Evolutionary conservation across 2,888 invertebrate species (phyloP).

Genomic region (Celastrina argiolus): DNA sequence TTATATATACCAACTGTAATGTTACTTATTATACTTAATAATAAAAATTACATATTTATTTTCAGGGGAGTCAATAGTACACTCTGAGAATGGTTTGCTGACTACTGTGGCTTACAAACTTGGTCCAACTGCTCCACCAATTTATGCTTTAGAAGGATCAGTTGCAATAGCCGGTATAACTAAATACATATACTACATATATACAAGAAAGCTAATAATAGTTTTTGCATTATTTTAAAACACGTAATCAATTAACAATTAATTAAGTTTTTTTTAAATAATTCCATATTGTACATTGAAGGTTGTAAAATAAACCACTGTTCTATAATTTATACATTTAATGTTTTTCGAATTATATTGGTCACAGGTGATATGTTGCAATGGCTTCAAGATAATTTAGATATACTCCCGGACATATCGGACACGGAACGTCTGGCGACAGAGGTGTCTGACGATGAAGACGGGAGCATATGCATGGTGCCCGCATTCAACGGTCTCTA

Average conservation of each 20-base stretch:
- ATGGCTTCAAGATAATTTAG: conserved; percentile 93
- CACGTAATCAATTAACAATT: too few relatives aligned
- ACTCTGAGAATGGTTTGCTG: conserved; percentile 91
- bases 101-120: conserved; percentile 95
- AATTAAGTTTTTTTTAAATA: too few relatives aligned
- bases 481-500: conserved; percentile 98
- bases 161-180: conserved; percentile 85
- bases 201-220: background rate
- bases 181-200: background rate
- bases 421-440: conserved; percentile 79
- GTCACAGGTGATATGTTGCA: conserved; percentile 85
- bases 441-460: conserved; percentile 57
- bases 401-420: conserved; percentile 81
- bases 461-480: conserved; percentile 94
- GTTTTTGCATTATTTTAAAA: background rate
- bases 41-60: conserved; percentile 25
- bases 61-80: conserved; percentile 83
- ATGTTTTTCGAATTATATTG: too few relatives aligned
- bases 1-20: background rate
- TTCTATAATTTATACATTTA: too few relatives aligned
- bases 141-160: conserved; percentile 95
- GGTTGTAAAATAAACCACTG: too few relatives aligned
- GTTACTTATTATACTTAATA: too few relatives aligned
- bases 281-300: too few relatives aligned
- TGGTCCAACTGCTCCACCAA: conserved; percentile 84